Base-by-base conservation (phyloP, 2,888 invertebrate species). In the Diadegma fenestrale region DNA sequence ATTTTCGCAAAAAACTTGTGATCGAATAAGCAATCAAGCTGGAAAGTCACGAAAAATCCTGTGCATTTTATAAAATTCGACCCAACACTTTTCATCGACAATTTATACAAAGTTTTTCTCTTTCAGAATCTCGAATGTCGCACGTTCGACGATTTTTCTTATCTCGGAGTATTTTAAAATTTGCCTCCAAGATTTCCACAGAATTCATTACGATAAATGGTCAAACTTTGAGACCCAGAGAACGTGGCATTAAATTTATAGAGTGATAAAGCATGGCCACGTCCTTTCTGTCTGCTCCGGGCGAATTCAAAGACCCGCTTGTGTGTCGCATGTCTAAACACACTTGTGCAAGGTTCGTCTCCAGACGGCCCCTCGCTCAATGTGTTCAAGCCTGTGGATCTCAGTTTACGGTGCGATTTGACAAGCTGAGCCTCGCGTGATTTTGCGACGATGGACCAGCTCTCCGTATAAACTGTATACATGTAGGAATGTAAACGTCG, bases 141-240 rank as follows among this genome's bases (percentile, higher is more conserved):
- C 58, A n/a, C n/a, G 14, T 26, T 14, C 26, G 0, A 14, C 6
- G 26, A 58, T 58, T 26, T 58, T 22, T 6, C 12, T 26, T 5
- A 58, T 26, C 26, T 10, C 1, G 14, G 26, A 26, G 6, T 26
- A 26, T 26, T 58, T 58, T 14, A 4, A 58, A 58, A 22, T 26
- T 58, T 26, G 6, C 14, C 58, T 6, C 12, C 2, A 26, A 26
- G 5, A 4, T 14, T 26, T 58, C 14, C 26, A 1, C 37, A 26
- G 12, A 22, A 66, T 43, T 41, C 37, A 4, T 19, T 22, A 33
- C n/a, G 2, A 37, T 43, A n/a, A 45, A 48, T 64, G 58, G 2
- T 64, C 19, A 58, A 19, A 64, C 61, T 80, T 80, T 79, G 73
- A 76, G 84, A 80, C 76, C 84, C 80, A 84, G 80, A 64, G 61